Evolutionary conservation across 2,888 invertebrate genomes (phyloP).

Genomic region (Drosophila setosimentum): DNA sequence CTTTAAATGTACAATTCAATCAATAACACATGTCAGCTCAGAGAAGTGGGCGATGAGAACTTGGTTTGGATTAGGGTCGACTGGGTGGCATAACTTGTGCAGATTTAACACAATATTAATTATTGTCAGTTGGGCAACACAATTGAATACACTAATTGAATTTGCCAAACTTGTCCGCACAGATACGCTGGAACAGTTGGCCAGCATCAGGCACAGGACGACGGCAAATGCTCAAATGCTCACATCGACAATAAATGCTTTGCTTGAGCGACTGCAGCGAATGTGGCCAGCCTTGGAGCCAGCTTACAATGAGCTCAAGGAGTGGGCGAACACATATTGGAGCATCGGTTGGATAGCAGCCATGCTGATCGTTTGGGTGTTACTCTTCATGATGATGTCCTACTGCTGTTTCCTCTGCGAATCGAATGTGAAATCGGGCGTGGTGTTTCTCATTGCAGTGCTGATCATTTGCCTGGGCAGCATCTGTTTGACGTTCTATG

Average conservation of each 20-base stretch:
- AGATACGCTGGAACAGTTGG: constrained; percentile 85
- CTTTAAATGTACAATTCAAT: constrained; percentile 70
- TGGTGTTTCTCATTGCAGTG: constrained; percentile 82
- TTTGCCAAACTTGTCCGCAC: constrained; percentile 48
- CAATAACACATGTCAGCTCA: constrained; percentile 43
- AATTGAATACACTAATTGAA: constrained; percentile 58
- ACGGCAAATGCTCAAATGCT: constrained; percentile 84
- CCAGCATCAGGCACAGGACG: constrained; percentile 83
- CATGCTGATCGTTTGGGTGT: constrained; percentile 83
- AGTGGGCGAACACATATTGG: constrained; percentile 83
- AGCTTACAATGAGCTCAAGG: constrained; percentile 78
- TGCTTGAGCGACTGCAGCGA: constrained; percentile 82
- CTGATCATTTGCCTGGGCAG: constrained; percentile 83
- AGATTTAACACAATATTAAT: constrained; percentile 66
- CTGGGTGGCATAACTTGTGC: constrained; percentile 17
- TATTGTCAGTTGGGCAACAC: constrained; percentile 56
- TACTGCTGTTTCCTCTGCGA: constrained; percentile 84
- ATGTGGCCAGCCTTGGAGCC: constrained; percentile 82
- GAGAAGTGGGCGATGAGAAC: background rate
- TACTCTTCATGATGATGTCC: constrained; percentile 83
- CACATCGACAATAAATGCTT: constrained; percentile 81
- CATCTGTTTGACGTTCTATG: constrained; percentile 82
- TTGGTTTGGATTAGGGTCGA: background rate
- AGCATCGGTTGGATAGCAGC: constrained; percentile 82
- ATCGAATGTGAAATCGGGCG: constrained; percentile 83